Evolutionary conservation across 2,797 vertebrate genomes (phyloP).

Genomic region (Numenius phaeopus): DNA sequence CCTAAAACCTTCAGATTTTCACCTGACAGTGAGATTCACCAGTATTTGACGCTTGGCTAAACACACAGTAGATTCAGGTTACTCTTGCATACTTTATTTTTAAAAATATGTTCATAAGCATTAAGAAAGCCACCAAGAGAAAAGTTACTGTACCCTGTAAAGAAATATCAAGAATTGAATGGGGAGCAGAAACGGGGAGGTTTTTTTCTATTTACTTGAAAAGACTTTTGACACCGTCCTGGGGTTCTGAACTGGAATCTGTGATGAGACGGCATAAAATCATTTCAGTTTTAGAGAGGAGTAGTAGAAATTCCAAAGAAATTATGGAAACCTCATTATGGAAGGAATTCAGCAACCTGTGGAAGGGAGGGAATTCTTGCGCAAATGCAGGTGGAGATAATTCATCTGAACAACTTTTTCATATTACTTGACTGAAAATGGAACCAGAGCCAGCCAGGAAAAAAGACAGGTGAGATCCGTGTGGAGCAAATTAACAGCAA

Average conservation of each 20-base stretch:
- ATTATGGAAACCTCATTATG: neutral
- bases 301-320: neutral
- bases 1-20: neutral
- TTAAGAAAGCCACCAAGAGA: neutral
- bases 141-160: neutral
- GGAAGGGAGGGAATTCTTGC: neutral
- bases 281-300: neutral
- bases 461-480: neutral
- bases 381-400: neutral
- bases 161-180: neutral
- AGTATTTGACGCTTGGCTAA: neutral
- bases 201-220: neutral
- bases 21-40: neutral
- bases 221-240: neutral
- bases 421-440: neutral
- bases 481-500: neutral
- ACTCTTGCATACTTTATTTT: neutral
- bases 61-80: neutral
- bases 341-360: neutral
- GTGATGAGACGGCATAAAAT: neutral
- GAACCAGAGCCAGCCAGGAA: neutral
- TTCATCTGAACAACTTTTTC: neutral
- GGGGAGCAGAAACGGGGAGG: neutral
- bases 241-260: neutral
- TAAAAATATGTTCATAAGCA: neutral